These are phyloP conservation scores for Presbytis comata DNA, from an alignment of 2,797 vertebrate species.

Conservation along the genomic window DNA sequence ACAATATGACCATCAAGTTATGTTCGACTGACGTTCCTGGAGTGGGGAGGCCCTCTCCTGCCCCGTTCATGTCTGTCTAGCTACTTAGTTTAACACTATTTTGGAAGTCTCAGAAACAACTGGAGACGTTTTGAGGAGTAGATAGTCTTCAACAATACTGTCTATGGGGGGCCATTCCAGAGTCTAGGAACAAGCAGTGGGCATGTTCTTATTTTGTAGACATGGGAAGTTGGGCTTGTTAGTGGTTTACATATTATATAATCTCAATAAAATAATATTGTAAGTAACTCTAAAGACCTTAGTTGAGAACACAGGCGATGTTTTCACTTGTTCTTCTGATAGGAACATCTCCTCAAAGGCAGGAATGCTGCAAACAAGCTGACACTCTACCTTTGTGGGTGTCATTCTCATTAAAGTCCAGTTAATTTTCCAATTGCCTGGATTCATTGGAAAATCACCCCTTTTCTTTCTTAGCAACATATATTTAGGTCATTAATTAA, in stretches of 20 bases:
- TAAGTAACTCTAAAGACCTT: background rate
- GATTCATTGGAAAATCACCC: background rate
- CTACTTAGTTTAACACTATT: background rate
- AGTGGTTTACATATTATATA: background rate
- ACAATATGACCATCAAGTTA: background rate
- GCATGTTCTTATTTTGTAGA: background rate
- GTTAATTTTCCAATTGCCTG: background rate
- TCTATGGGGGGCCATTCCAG: fast-evolving
- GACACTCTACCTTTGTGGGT: no score
- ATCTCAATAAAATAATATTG: background rate
- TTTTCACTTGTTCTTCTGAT: background rate
- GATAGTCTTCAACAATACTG: background rate
- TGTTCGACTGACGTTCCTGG: background rate
- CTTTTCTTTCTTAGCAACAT: background rate
- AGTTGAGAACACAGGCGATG: background rate
- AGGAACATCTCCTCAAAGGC: background rate
- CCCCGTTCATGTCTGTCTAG: background rate
- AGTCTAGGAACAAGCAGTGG: background rate
- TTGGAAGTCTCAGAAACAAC: background rate
- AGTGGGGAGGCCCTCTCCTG: background rate
- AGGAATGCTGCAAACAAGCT: no score
- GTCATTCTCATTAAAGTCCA: background rate
- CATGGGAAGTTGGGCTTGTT: fast-evolving
- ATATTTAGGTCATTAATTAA: background rate
- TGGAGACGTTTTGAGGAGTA: background rate